phyloP scores from a whole-genome alignment of 2,797 vertebrate genomes.

The Muraenolepis orangiensis region DNA sequence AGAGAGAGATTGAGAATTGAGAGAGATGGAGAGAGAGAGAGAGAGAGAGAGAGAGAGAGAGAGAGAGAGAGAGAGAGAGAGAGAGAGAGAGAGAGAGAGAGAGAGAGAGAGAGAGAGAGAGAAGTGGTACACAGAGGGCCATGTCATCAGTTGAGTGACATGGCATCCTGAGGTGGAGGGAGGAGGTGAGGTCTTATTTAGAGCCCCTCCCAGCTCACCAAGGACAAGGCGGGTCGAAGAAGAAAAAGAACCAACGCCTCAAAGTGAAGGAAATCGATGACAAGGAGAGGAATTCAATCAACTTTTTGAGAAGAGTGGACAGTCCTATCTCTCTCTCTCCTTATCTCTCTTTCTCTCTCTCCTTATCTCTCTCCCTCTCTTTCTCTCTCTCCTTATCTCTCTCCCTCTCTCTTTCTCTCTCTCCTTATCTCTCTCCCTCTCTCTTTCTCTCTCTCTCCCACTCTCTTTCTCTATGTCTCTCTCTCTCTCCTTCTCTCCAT shows the following conservation, averaged over 20 bases:
- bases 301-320: no score
- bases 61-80: slow-evolving; percentile 19
- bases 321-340: not conserved
- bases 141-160: slow-evolving; percentile 8
- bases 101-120: slow-evolving; percentile 17
- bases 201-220: not conserved
- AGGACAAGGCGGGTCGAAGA: not conserved
- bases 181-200: slow-evolving; percentile 4
- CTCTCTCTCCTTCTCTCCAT: no score
- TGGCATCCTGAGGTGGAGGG: slow-evolving; percentile 4
- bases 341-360: not conserved
- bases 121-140: slow-evolving; percentile 8
- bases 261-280: no score
- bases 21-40: slow-evolving; percentile 12
- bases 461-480: no score
- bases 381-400: no score
- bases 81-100: slow-evolving; percentile 12
- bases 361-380: not conserved
- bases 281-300: not conserved
- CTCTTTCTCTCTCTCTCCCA: no score
- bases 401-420: no score
- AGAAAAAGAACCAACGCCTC: not conserved
- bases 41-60: not conserved
- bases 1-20: slow-evolving; percentile 15
- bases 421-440: no score